Evolutionary conservation across 2,113 vertebrate species (phyloP), one percentile per base, ranked within the genome.

Genomic region (Charina bottae): DNA sequence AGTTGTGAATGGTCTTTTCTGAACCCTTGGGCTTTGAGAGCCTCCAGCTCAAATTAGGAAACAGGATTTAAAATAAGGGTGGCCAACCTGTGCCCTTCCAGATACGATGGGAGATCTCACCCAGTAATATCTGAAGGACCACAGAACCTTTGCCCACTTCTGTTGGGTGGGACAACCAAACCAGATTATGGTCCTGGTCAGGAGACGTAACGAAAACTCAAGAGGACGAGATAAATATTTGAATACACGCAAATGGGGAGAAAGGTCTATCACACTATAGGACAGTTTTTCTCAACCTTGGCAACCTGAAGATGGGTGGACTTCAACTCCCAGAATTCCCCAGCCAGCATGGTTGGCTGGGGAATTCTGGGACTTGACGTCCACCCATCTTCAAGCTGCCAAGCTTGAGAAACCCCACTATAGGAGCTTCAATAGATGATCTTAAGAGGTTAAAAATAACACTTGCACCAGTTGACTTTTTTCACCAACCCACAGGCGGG

Each of bases 121-220:
- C 7, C 46, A 68, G 19, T 58, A 68, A 54, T 49, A 68, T 53
- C 21, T 87, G 86, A 33, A 42, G 55, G 3, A 11, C 1, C 49
- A 3, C 37, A 58, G 33, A 23, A 15, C 6, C 5, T 33, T 88
- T 13, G 19, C 2, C 37, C 21, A 49, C 42, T 46, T 26, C n/a
- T 59, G 55, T 89, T 26, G 83, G 33, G 2, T 28, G 53, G 90
- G 42, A 13, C 56, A 72, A 49, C 87, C 56, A 11, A 89, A 88
- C 8, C 46, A 89, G 15, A 28, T 17, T 56, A 83, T 1, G 17
- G 90, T 9, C 58, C 24, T 54, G 55, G 3, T 6, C 55, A 85
- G 19, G 6, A 93, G 84, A 85, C 83, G 90, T 46, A 84, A 26
- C 58, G 21, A 58, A 87, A 33, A 28, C 92, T 88, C 58, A 92